Evolutionary conservation across 2,888 invertebrate genomes (phyloP), one percentile per base, ranked within the genome.

Genomic region (Melangyna quadrimaculata): DNA sequence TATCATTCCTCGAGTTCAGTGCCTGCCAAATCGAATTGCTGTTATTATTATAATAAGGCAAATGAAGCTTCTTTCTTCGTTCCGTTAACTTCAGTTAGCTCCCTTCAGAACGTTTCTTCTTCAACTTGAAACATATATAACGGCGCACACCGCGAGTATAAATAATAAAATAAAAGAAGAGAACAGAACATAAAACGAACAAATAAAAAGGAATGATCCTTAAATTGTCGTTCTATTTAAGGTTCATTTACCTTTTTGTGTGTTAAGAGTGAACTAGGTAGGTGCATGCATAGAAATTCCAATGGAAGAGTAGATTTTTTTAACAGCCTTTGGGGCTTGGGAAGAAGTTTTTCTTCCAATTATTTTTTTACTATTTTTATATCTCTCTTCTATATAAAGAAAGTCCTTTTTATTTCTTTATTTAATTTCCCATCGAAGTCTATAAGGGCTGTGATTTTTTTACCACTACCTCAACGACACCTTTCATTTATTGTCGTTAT

Each of bases 241-340:
- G 57, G 83, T 83, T 83, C 83, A 65, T 83, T 71, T 59, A 83
- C 79, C 83, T 74, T 63, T 69, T 72, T 72, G 59, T 72, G 12
- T 67, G 3, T 10, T 12, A 7, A 5, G 19, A 53, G 40, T 17
- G 14, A 3, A 1, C 32, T 37, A n/a, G 6, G n/a, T 2, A 2
- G n/a, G 1, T 9, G 4, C 4, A 24, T 14, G 1, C 6, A 45
- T 24, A 29, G 8, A 43, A 40, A 27, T 63, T 22, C 6, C 24
- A 43, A 63, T 43, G 69, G 9, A 22, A 43, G 10, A 59, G 40
- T 51, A 55, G 59, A 37, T 59, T 63, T 63, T 43, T 53, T 27
- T 61, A n/a, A 78, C 40, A 45, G 53, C 57, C 79, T 37, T 32
- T 72, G 24, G 63, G 73, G 45, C n/a, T 29, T 51, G 67, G 67